Conservation (phyloP, 2,797 vertebrate species). For the Cyprinella venusta region DNA sequence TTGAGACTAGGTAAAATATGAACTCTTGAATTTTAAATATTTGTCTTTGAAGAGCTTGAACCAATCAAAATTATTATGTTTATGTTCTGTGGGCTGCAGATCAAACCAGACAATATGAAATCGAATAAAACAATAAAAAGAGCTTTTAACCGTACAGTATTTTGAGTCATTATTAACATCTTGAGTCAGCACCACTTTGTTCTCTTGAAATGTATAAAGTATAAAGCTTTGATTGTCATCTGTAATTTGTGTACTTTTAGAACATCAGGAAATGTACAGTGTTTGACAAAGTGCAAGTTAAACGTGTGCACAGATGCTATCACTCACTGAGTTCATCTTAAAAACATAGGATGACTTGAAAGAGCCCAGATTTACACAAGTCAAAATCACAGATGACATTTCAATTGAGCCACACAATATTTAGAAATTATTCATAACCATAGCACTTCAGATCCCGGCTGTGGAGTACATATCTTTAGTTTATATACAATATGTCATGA, state of each 20-base stretch:
- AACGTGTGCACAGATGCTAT: not conserved
- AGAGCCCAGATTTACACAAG: not conserved
- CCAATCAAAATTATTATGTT: not conserved
- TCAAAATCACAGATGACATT: not conserved
- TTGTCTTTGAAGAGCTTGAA: not conserved
- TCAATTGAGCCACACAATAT: not conserved
- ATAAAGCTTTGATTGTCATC: conserved; percentile 41
- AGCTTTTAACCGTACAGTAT: conserved; percentile 39
- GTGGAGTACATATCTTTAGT: conserved; percentile 3
- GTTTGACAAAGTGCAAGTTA: not conserved
- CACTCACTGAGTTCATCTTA: not conserved
- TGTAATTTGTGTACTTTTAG: conserved; percentile 2
- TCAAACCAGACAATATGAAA: conserved; percentile 2
- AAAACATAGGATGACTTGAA: not conserved
- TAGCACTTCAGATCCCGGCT: conserved; percentile 22
- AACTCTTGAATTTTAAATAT: not conserved
- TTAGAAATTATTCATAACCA: conserved; percentile 5
- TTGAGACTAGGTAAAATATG: conserved; percentile 41
- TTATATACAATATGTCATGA: conserved; percentile 9
- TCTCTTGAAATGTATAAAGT: conserved; percentile 38
- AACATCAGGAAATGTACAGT: not conserved
- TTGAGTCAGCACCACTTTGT: conserved; percentile 5
- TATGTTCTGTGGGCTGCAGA: not conserved
- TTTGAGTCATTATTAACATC: conserved; percentile 3
- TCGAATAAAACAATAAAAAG: conserved; percentile 65